Percentiles rank a stretch among this genome's conserved stretches.
These are phyloP conservation scores for Muscicapa comitata DNA, from an alignment of 2,797 vertebrate genomes.

Conservation along the genomic window DNA sequence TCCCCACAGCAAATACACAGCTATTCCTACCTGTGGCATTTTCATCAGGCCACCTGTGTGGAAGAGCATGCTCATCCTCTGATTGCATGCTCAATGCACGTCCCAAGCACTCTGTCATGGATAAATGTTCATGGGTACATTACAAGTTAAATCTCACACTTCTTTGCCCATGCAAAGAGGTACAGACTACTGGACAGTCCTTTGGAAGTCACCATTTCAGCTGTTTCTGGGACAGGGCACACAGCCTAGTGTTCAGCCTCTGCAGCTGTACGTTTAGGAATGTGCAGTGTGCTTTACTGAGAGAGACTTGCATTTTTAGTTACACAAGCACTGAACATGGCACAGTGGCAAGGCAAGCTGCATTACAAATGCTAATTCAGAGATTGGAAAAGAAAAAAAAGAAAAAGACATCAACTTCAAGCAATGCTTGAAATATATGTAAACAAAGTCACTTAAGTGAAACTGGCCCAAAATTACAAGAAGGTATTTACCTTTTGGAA, in stretches of 20 bases:
- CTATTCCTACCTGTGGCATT: not conserved
- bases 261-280: not conserved
- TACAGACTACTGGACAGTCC: not conserved
- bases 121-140: not conserved
- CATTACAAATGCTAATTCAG: not conserved
- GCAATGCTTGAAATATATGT: not conserved
- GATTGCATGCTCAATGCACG: too few species aligned
- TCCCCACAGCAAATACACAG: not conserved
- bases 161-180: not conserved
- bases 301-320: constrained; percentile 26
- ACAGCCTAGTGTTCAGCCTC: constrained; percentile 2
- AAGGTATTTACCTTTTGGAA: not conserved
- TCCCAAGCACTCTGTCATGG: not conserved
- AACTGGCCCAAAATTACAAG: not conserved
- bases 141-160: not conserved
- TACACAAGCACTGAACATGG: not conserved
- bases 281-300: not conserved
- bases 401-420: not conserved
- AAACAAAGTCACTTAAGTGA: not conserved
- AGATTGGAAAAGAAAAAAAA: not conserved
- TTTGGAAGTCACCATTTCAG: not conserved
- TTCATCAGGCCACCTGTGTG: not conserved
- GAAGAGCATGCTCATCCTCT: not conserved
- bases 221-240: not conserved
- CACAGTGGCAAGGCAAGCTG: not conserved